Conservation (phyloP, 2,888 invertebrate species). For the Andrena haemorrhoa region DNA sequence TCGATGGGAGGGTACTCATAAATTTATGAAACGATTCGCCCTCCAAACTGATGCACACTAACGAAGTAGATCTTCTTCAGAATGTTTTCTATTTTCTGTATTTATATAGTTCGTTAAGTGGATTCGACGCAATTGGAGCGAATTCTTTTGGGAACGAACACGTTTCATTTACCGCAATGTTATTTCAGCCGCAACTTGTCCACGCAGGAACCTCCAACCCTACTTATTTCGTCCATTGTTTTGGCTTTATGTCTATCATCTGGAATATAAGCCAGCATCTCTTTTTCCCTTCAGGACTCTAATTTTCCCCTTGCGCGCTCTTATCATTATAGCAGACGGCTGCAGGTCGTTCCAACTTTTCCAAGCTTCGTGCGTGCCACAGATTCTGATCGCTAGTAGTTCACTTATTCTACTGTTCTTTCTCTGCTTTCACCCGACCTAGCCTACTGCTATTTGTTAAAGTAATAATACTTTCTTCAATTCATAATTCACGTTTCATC, state of each 20-base stretch:
- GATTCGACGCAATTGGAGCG: not conserved
- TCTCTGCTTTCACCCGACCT: not conserved
- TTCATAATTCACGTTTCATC: no score
- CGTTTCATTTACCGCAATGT: slow-evolving; percentile 17
- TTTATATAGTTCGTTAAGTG: not conserved
- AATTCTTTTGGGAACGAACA: slow-evolving; percentile 1
- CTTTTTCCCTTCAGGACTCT: slow-evolving; percentile 6
- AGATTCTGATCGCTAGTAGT: slow-evolving; percentile 1
- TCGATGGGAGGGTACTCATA: no score
- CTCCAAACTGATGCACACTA: no score
- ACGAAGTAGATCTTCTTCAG: no score
- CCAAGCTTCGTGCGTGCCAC: not conserved
- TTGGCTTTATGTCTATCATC: slow-evolving; percentile 35
- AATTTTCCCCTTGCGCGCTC: slow-evolving; percentile 13
- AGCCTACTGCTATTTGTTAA: no score
- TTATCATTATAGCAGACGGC: slow-evolving; percentile 32
- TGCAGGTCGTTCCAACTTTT: not conserved
- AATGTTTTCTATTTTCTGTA: no score
- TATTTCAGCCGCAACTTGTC: slow-evolving; percentile 15
- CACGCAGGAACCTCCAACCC: not conserved
- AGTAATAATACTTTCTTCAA: no score
- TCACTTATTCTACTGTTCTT: slow-evolving; percentile 1
- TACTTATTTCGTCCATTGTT: slow-evolving; percentile 29
- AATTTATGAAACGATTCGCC: no score
- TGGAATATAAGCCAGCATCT: slow-evolving; percentile 36